Base-by-base conservation (phyloP, 2,113 vertebrate species). In the Procapra przewalskii region DNA sequence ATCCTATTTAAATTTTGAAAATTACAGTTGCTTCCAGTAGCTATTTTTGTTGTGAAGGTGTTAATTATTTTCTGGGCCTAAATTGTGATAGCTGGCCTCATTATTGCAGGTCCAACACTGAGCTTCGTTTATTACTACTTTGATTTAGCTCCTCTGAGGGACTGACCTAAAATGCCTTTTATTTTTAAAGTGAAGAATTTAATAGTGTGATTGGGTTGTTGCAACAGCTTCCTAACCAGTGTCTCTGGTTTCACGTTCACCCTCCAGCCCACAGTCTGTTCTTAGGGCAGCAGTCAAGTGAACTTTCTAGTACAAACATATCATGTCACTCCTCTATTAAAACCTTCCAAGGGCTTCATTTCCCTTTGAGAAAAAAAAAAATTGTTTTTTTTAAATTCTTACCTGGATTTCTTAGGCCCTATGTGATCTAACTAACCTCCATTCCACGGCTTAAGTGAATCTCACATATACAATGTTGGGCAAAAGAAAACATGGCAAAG, bases 31-130 rank as follows among this genome's bases (percentile, higher is more conserved):
- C 60, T 95, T 98, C 85, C 57, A 43, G 81, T 13, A 43, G 75
- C 84, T 92, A 84, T 90, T 95, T 97, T 95, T 97, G 80, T 92
- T 92, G 71, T 77, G 36, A 89, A 91, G 62, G 85, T 97, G 94
- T 96, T 98, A 96, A 97, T 98, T 97, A 94, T 94, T 97, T 97
- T 88, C 97, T n/a, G 52, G 59, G 80, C 40, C 59, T 94, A 75
- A 75, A 83, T 7, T 79, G 21, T 84, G 80, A 90, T 57, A 55
- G 88, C 45, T 94, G 93, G 77, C 93, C 98, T 97, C 96, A 81
- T 97, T 97, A 90, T 45, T 36, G 12, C 29, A 67, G 57, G 75
- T 54, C 94, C 52, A 90, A 13, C 75, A 19, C 84, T 27, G 57
- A 95, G 40, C 31, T 81, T 87, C 45, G 75, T 91, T 92, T 87